A percentile compares a stretch with the other conserved stretches of the same genome.
These are phyloP conservation scores for Crenichthys baileyi DNA, from an alignment of 2,797 vertebrate species.

Conservation along the genomic window DNA sequence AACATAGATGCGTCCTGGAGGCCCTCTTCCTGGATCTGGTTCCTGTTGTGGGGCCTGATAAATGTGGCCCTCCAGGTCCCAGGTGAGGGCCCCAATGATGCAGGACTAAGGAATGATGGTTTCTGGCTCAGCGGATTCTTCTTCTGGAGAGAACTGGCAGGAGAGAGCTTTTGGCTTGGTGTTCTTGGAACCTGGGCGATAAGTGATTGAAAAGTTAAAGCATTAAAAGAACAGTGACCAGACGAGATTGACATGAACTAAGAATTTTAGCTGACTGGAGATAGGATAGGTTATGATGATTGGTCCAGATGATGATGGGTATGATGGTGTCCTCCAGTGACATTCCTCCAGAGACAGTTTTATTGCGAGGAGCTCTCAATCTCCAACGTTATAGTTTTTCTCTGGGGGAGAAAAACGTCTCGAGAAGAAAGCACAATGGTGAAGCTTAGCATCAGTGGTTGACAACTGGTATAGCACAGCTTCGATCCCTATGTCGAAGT, in stretches of 20 bases:
- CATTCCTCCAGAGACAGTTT: not conserved
- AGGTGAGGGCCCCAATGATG: not conserved
- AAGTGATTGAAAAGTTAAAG: not conserved
- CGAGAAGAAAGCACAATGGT: not conserved
- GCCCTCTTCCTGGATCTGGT: not conserved
- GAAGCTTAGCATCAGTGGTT: not conserved
- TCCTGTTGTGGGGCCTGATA: slow-evolving; percentile 5
- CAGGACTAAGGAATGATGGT: not conserved
- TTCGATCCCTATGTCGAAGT: not conserved
- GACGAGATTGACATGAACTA: not conserved
- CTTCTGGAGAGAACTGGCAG: not conserved
- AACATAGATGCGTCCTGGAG: not conserved
- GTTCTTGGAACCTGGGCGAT: not conserved
- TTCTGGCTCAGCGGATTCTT: rapidly evolving
- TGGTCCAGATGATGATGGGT: not conserved
- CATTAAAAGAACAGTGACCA: not conserved
- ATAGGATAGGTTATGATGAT: not conserved
- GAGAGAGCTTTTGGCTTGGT: not conserved
- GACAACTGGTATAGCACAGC: not conserved
- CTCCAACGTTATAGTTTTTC: not conserved
- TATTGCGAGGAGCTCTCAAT: not conserved
- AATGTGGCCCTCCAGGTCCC: not conserved
- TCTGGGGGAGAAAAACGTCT: not conserved
- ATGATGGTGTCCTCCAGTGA: not conserved
- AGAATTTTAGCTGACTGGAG: not conserved